A percentile compares a stretch with the other conserved stretches of the same genome.
phyloP scores from a whole-genome alignment of 1,140 invertebrate species.

The Bombus terrestris region DNA sequence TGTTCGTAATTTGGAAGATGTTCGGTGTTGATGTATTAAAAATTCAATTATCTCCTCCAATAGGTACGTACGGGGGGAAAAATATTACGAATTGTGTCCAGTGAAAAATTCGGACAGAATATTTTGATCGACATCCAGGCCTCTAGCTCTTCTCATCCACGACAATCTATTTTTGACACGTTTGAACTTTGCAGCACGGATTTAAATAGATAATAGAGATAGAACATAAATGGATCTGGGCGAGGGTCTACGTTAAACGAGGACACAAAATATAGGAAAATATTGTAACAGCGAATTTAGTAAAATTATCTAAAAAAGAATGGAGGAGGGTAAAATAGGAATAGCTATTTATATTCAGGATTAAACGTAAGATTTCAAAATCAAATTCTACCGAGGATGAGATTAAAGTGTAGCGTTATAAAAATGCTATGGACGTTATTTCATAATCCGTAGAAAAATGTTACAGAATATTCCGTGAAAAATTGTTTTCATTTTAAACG shows the following conservation, averaged over 20 bases:
- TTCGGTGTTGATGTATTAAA: slow-evolving; percentile 22
- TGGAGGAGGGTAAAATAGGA: background rate
- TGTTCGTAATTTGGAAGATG: slow-evolving; percentile 20
- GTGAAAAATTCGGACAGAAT: background rate
- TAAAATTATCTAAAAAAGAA: background rate
- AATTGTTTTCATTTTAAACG: background rate
- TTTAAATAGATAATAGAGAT: background rate
- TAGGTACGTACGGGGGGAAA: background rate
- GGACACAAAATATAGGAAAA: background rate
- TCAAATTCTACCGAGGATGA: background rate
- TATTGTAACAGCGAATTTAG: background rate
- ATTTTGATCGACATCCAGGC: background rate
- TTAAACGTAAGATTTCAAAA: background rate
- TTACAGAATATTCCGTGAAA: background rate
- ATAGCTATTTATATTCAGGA: background rate
- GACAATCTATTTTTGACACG: background rate
- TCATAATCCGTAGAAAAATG: background rate
- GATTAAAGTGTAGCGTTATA: background rate
- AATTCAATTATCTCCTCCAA: slow-evolving; percentile 26
- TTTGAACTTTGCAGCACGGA: background rate
- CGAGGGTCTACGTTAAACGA: background rate
- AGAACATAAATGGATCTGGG: background rate
- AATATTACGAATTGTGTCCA: background rate
- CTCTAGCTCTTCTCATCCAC: background rate
- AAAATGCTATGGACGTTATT: background rate